These are phyloP conservation scores for Gandaritis pyraliata DNA, from an alignment of 2,888 invertebrate genomes.

Conservation along the genomic window DNA sequence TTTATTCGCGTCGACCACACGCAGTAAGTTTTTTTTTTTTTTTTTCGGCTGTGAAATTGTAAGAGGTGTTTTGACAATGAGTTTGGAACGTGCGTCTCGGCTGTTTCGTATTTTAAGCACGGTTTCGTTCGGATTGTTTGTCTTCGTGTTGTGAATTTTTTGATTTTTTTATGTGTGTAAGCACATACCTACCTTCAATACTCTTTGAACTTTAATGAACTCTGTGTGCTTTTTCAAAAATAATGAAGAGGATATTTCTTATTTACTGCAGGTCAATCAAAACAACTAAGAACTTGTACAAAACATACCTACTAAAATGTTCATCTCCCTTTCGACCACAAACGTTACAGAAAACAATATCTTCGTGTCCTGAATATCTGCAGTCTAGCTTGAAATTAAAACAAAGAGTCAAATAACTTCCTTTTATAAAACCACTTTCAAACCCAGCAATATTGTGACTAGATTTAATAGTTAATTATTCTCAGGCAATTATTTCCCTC, in stretches of 20 bases:
- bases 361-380: no score
- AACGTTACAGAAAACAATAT: no score
- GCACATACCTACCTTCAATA: background rate
- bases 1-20: constrained; percentile 50
- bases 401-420: background rate
- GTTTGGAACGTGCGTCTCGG: constrained; percentile 71
- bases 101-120: constrained; percentile 77
- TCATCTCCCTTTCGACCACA: no score
- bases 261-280: no score
- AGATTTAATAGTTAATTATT: constrained; percentile 33
- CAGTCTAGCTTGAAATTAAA: no score
- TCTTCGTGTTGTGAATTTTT: constrained; percentile 37
- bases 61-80: constrained; percentile 82
- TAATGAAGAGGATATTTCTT: no score
- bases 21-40: constrained; percentile 49
- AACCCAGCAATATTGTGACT: constrained; percentile 28
- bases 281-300: no score
- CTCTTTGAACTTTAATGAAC: constrained; percentile 5
- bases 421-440: constrained; percentile 8
- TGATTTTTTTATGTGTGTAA: constrained; percentile 4
- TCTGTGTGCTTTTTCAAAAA: background rate
- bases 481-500: constrained; percentile 11
- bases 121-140: constrained; percentile 51
- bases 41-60: constrained; percentile 70
- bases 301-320: no score